These are phyloP conservation scores for Silurus aristotelis DNA, from an alignment of 2,797 vertebrate species.

Conservation along the genomic window DNA sequence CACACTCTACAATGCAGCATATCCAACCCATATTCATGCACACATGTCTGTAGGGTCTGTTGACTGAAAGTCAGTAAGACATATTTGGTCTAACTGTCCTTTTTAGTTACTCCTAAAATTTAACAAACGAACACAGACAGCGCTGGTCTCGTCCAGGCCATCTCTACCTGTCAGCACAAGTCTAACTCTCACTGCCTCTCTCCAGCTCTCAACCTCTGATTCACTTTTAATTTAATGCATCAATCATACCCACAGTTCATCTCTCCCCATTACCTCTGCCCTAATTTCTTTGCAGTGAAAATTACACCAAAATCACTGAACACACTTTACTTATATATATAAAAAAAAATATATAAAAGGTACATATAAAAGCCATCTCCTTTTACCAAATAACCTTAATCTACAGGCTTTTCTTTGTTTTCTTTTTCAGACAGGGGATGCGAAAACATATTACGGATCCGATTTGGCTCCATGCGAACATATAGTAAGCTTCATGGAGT, in stretches of 20 bases:
- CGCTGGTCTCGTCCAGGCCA: constrained; percentile 34
- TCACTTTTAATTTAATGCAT: constrained; percentile 1
- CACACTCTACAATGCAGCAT: neutral
- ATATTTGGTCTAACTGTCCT: constrained; percentile 44
- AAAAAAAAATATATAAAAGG: neutral
- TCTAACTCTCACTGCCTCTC: constrained; percentile 31
- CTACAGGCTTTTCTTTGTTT: neutral
- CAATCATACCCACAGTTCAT: neutral
- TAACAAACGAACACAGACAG: constrained; percentile 31
- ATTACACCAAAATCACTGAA: neutral
- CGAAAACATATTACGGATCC: neutral
- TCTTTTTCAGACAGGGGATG: too few species aligned
- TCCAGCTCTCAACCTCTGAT: constrained; percentile 19
- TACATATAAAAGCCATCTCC: neutral
- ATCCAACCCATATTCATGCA: neutral
- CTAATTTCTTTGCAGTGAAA: neutral
- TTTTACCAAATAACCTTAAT: too few species aligned
- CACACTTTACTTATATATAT: neutral
- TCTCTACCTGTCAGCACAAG: constrained; percentile 42
- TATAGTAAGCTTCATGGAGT: neutral
- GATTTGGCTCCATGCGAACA: neutral
- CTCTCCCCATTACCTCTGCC: neutral
- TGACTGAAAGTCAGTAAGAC: constrained; percentile 31
- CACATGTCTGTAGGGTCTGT: neutral
- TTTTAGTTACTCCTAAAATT: constrained; percentile 42